Base-by-base conservation (phyloP, 2,797 vertebrate genomes). In the Hydrocynus forskahlii region DNA sequence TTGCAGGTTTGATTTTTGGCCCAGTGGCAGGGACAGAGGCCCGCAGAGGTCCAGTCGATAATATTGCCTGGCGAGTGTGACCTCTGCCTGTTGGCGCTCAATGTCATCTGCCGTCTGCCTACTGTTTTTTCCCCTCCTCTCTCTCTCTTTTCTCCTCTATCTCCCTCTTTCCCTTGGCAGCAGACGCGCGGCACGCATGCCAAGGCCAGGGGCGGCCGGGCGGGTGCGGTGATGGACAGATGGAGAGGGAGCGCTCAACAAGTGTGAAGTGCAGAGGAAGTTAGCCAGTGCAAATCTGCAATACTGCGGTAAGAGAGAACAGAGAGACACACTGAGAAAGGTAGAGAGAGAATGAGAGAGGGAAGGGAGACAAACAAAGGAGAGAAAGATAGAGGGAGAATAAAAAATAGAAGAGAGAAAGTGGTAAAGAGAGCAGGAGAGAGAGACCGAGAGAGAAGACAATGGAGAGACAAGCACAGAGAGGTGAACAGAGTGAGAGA, bases 81-180 rank as follows among this genome's bases (percentile, higher is more conserved):
- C 92, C 92, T 94, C 93, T 84, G 88, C 83, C 86, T 91, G 86
- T 88, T 90, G 86, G 85, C 84, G 85, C 68, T 59, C 91, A 94
- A 93, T 91, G 93, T 94, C 93, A 91, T 90, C 89, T 83, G 84
- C 88, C 83, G 87, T 89, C 88, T 87, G 83, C 81, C 84, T 83
- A 82, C 80, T 76, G 81, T 84, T 77, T 83, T 59, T 43, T 45
- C 40, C 48, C 66, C 81, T 23, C 62, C 76, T 80, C 71, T 80
- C 60, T 60, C 69, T 62, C 54, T 73, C 16, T 35, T 63, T 77
- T 9, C 60, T 35, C 38, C 54, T n/a, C 38, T 75, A 68, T 54
- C 66, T 71, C 74, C 69, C 12, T 69, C 50, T 76, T 64, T 85
- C 50, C 78, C 83, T 85, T 78, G 78, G 76, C 83, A 86, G 75